phyloP scores from a whole-genome alignment of 2,888 invertebrate genomes.

The Willowsia nigromaculata region DNA sequence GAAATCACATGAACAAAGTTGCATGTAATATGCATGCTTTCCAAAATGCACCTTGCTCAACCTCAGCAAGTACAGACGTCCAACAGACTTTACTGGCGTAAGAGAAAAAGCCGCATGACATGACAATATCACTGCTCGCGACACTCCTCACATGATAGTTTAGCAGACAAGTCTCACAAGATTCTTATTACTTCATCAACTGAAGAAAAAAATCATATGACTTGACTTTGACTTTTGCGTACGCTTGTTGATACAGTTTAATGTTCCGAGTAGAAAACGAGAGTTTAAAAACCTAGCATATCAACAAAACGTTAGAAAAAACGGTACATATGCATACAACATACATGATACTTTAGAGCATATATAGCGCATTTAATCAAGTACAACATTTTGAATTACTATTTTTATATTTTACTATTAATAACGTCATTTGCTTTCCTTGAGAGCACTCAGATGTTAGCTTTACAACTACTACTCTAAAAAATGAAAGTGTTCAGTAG shows the following conservation, averaged over 20 bases:
- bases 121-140: conserved; percentile 37
- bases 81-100: conserved; percentile 44
- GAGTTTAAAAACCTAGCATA: conserved; percentile 33
- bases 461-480: conserved; percentile 23
- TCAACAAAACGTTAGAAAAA: not conserved
- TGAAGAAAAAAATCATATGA: conserved; percentile 56
- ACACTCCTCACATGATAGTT: conserved; percentile 59
- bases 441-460: not conserved
- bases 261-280: not conserved
- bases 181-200: conserved; percentile 47
- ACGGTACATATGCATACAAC: not conserved
- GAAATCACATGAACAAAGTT: conserved; percentile 70
- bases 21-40: conserved; percentile 39
- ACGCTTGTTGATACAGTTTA: conserved; percentile 5
- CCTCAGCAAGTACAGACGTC: not conserved
- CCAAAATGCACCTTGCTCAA: not conserved
- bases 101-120: conserved; percentile 65
- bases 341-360: not conserved
- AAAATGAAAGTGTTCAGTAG: conserved; percentile 25
- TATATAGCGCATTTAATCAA: not conserved
- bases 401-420: conserved; percentile 21
- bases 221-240: conserved; percentile 56
- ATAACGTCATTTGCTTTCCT: conserved; percentile 34
- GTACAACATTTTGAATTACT: conserved; percentile 2
- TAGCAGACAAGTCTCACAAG: conserved; percentile 39